Percentiles rank a stretch among this genome's conserved stretches.
phyloP scores from a whole-genome alignment of 2,888 invertebrate genomes.

The Esperia sulphurella region DNA sequence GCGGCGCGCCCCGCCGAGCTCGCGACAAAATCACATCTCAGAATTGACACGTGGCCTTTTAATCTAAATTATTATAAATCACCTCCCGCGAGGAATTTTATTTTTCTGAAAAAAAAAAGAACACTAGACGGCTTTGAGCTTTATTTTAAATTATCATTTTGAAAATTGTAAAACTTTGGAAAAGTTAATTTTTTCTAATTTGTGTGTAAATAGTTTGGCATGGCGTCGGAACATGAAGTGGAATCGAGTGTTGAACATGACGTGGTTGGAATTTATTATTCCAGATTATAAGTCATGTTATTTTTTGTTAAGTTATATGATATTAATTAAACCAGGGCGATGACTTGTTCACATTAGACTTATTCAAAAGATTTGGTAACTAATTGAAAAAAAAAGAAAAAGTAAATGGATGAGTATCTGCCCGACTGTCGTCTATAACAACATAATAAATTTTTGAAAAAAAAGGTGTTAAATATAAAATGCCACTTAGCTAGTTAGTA shows the following conservation, averaged over 20 bases:
- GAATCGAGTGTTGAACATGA: constrained; percentile 9
- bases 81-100: constrained; percentile 25
- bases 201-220: constrained; percentile 39
- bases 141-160: constrained; percentile 29
- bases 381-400: constrained; percentile 3
- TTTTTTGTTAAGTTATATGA: constrained; percentile 34
- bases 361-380: background rate
- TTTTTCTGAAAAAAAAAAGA: constrained; percentile 4
- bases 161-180: background rate
- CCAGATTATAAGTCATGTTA: constrained; percentile 14
- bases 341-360: constrained; percentile 1
- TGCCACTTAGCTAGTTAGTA: constrained; percentile 69
- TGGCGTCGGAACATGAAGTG: constrained; percentile 13
- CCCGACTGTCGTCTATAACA: constrained; percentile 23
- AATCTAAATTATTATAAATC: constrained; percentile 33
- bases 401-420: constrained; percentile 12
- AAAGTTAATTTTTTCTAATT: constrained; percentile 20
- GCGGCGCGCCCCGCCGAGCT: background rate
- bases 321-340: constrained; percentile 20
- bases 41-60: constrained; percentile 46
- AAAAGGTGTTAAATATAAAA: constrained; percentile 28
- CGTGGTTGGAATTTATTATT: constrained; percentile 15
- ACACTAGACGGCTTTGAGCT: constrained; percentile 40
- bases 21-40: constrained; percentile 15
- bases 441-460: constrained; percentile 33